Evolutionary conservation across 2,888 invertebrate genomes (phyloP), one percentile per base, ranked within the genome.

Genomic region (Drosophila buzzatii): DNA sequence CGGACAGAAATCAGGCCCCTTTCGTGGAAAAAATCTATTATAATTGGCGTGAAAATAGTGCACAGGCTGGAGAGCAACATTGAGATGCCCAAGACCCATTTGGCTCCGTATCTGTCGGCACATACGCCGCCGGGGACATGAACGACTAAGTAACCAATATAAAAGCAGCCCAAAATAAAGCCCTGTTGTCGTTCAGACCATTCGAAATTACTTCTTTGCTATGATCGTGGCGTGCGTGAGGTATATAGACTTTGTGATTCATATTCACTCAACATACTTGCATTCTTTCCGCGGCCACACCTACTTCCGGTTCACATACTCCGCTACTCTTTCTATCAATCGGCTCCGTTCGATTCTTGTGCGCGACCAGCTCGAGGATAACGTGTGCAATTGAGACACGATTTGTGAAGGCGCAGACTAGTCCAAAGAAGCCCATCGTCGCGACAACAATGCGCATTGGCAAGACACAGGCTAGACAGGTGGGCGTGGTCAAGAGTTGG

Each of bases 21-120:
- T 44, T 55, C 16, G 2, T 63, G 49, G 7, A 49, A 53, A 1
- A 14, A 5, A 0, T n/a, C 0, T 6, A 85, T 67, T 2, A 53
- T 18, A 0, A 73, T 0, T 0, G 90, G 82, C 0, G 75, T 64
- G 0, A 68, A 0, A 0, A 59, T 2, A 4, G 84, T 77, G n/a
- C 58, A 55, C 0, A 88, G 0, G 0, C 96, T 97, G 0, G 97
- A 97, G 12, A 95, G 95, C 0, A 97, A 92, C 20, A 97, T 95
- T 41, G 97, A 97, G 37, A 96, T 0, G 0, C 96, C 96, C 16
- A 97, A 94, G 0, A 96, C 95, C 92, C 96, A 96, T 91, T 97
- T 97, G 8, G 97, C 97, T 3, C 97, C 97, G 77, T 96, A 96
- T 72, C 94, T 94, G 83, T 96, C 97, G 0, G 97, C 96, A n/a